phyloP scores from a whole-genome alignment of 2,113 vertebrate species.

The Phyllopteryx taeniolatus region DNA sequence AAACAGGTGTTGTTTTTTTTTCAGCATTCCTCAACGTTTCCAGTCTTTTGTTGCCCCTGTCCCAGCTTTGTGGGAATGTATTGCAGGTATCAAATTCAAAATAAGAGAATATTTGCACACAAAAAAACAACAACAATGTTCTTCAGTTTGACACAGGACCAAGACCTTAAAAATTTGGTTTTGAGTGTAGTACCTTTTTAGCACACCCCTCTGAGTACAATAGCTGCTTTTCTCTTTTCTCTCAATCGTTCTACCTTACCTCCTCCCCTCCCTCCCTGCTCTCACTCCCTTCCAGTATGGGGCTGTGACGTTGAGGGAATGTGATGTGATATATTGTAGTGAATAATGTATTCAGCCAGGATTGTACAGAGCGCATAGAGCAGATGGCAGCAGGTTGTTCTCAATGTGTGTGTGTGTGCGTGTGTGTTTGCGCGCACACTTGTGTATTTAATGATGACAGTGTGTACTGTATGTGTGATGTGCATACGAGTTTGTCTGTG shows the following conservation, averaged over 20 bases:
- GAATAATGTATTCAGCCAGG: slow-evolving; percentile 73
- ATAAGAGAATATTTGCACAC: too few species aligned
- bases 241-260: slow-evolving; percentile 17
- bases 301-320: slow-evolving; percentile 73
- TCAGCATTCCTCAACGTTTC: too few species aligned
- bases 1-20: too few species aligned
- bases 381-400: slow-evolving; percentile 75
- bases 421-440: slow-evolving; percentile 15
- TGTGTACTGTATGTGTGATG: slow-evolving; percentile 45
- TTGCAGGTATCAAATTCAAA: too few species aligned
- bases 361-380: slow-evolving; percentile 66
- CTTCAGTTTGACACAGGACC: too few species aligned
- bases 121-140: too few species aligned
- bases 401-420: slow-evolving; percentile 23
- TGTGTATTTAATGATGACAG: slow-evolving; percentile 56
- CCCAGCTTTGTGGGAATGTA: too few species aligned
- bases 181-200: not conserved
- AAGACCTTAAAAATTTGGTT: too few species aligned
- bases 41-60: too few species aligned
- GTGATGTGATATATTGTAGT: slow-evolving; percentile 74
- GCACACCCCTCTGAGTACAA: slow-evolving; percentile 37
- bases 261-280: not conserved
- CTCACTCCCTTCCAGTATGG: slow-evolving; percentile 50
- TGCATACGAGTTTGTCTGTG: slow-evolving; percentile 27
- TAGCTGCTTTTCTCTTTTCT: slow-evolving; percentile 47